phyloP scores from a whole-genome alignment of 2,113 vertebrate genomes.

The Uria aalge region DNA sequence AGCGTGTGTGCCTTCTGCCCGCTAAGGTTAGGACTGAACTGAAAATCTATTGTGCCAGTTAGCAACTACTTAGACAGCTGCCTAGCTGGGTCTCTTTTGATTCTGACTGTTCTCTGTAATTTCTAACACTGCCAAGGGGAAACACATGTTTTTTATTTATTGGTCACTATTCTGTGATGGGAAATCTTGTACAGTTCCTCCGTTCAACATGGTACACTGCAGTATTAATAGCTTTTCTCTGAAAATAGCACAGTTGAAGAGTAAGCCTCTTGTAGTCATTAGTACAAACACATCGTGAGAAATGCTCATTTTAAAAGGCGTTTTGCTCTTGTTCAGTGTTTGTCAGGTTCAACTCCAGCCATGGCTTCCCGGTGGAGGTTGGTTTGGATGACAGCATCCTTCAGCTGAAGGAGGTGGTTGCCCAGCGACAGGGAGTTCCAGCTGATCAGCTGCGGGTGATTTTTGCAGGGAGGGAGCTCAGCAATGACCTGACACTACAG shows the following conservation, averaged over 20 bases:
- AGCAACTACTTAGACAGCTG: neutral
- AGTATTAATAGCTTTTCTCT: neutral
- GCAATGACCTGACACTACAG: constrained; percentile 81
- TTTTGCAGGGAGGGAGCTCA: constrained; percentile 83
- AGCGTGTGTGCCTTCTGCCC: accelerated
- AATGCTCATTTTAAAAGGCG: neutral
- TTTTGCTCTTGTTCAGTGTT: constrained; percentile 75
- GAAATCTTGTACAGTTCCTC: neutral
- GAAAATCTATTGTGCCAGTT: neutral
- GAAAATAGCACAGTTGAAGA: neutral
- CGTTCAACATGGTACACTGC: neutral
- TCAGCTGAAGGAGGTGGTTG: constrained; percentile 84
- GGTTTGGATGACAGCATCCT: constrained; percentile 72
- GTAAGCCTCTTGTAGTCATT: neutral
- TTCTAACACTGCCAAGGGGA: neutral
- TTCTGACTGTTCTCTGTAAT: neutral
- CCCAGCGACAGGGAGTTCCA: constrained; percentile 79
- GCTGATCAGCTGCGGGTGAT: constrained; percentile 82
- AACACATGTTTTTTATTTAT: neutral
- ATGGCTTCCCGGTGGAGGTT: constrained; percentile 81
- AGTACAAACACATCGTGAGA: neutral
- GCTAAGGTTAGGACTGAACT: neutral
- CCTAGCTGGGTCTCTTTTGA: neutral
- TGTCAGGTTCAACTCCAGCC: constrained; percentile 85
- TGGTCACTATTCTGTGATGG: neutral